phyloP scores from a whole-genome alignment of 2,113 vertebrate species.

The Corythaixoides concolor region DNA sequence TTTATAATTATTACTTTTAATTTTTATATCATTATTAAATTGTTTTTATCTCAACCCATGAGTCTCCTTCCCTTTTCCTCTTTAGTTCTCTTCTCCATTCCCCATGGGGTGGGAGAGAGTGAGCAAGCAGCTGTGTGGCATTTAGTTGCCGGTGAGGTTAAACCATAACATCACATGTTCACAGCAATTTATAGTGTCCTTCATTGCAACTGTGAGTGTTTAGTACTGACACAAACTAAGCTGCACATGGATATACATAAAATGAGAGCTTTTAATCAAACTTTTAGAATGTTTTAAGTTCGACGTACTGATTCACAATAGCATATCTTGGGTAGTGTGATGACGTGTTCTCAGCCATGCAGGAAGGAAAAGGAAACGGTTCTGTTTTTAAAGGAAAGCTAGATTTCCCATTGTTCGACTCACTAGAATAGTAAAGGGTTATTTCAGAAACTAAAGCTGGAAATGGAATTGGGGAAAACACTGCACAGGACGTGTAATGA shows the following conservation, averaged over 20 bases:
- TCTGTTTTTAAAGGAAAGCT: not conserved
- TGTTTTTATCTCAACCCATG: too few species aligned
- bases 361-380: not conserved
- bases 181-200: not conserved
- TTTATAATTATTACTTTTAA: too few species aligned
- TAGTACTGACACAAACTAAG: not conserved
- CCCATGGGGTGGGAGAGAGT: too few species aligned
- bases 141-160: too few species aligned
- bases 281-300: not conserved
- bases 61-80: too few species aligned
- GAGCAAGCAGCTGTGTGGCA: too few species aligned
- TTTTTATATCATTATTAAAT: too few species aligned
- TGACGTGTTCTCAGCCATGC: not conserved
- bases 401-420: not conserved
- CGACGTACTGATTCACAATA: not conserved
- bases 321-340: not conserved
- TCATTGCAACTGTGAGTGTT: not conserved
- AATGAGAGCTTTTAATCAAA: not conserved
- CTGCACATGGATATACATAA: not conserved
- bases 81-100: too few species aligned
- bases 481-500: not conserved
- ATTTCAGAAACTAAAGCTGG: not conserved
- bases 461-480: not conserved
- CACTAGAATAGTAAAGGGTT: not conserved
- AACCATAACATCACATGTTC: not conserved